Evolutionary conservation across 2,888 invertebrate species (phyloP).

Genomic region (Leptura quadrifasciata): DNA sequence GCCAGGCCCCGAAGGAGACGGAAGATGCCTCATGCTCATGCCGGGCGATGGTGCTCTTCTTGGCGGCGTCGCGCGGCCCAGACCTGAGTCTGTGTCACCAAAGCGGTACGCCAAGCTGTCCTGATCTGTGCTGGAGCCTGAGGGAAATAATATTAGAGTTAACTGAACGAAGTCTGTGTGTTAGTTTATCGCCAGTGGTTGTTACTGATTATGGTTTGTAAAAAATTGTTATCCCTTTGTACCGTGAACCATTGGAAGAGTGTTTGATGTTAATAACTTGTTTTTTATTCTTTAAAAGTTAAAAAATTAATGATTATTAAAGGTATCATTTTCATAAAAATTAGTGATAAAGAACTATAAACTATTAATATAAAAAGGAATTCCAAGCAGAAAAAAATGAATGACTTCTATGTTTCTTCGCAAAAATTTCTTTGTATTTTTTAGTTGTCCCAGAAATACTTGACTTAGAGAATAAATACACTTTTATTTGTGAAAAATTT

Average conservation of each 20-base stretch:
- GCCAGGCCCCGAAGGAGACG: constrained; percentile 90
- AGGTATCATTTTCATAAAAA: constrained; percentile 13
- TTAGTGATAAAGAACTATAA: constrained; percentile 37
- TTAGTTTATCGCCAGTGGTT: neutral
- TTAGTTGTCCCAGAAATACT: constrained; percentile 17
- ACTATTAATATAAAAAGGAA: constrained; percentile 38
- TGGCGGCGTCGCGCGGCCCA: constrained; percentile 91
- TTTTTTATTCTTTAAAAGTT: constrained; percentile 6
- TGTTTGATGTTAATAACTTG: constrained; percentile 31
- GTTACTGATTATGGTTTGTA: constrained; percentile 5
- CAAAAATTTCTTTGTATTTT: constrained; percentile 28
- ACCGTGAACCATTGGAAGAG: constrained; percentile 36
- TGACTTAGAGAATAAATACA: neutral
- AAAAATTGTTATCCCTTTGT: constrained; percentile 37
- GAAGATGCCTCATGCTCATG: constrained; percentile 84
- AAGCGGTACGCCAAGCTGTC: constrained; percentile 77
- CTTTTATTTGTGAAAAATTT: no score
- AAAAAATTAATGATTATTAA: constrained; percentile 24
- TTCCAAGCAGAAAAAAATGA: constrained; percentile 37
- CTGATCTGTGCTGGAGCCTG: constrained; percentile 78
- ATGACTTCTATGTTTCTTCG: constrained; percentile 36
- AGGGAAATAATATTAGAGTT: constrained; percentile 49
- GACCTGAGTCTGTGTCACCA: constrained; percentile 87
- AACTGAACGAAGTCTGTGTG: neutral
- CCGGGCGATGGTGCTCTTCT: constrained; percentile 91